These are phyloP conservation scores for Excalfactoria chinensis DNA, from an alignment of 2,113 vertebrate species.

Conservation along the genomic window DNA sequence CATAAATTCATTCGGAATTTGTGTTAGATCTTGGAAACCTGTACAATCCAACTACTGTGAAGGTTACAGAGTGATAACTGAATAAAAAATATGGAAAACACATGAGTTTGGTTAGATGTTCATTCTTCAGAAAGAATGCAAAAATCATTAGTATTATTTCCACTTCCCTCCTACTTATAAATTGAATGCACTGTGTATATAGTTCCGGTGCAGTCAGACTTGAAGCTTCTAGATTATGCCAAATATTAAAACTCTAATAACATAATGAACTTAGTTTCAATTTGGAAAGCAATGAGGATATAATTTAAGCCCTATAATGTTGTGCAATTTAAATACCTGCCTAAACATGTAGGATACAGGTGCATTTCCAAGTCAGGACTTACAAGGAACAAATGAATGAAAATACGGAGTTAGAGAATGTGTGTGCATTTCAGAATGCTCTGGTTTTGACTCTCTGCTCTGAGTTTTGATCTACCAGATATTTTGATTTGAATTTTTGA, in stretches of 20 bases:
- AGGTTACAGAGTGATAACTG: not conserved
- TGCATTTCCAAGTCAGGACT: not conserved
- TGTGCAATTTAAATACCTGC: not conserved
- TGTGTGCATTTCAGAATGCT: not conserved
- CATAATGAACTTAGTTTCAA: not conserved
- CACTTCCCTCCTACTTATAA: not conserved
- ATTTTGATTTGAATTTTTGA: not conserved
- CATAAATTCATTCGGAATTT: slow-evolving; percentile 68
- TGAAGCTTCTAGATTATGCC: not conserved
- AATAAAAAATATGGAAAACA: not conserved
- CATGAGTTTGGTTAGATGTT: not conserved
- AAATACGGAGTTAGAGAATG: not conserved
- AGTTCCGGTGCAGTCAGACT: not conserved
- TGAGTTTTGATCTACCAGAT: not conserved
- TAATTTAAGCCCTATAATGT: not conserved
- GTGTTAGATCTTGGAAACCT: slow-evolving; percentile 19
- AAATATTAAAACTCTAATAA: not conserved
- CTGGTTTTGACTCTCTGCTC: not conserved
- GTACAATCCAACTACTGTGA: slow-evolving; percentile 50
- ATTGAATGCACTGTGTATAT: not conserved
- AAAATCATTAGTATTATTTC: not conserved
- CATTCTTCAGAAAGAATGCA: not conserved
- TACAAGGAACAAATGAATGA: not conserved
- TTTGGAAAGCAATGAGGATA: not conserved
- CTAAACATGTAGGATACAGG: not conserved